Conservation (phyloP, 2,888 invertebrate species). For the Junonia oenone region DNA sequence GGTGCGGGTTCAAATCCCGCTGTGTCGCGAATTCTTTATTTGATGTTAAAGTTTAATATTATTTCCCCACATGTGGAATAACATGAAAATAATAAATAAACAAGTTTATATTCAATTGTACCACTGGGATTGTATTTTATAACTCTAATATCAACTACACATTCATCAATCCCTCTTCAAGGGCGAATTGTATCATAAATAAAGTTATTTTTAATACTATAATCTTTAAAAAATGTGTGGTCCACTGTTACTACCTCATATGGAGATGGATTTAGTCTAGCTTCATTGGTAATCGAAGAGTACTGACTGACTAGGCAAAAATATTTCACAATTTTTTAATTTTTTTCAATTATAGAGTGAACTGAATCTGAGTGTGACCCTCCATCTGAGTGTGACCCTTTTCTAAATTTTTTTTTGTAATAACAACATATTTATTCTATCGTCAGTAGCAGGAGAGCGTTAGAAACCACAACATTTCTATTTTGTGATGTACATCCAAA, state of each 20-base stretch:
- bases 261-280: slow-evolving; percentile 20
- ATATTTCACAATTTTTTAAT: slow-evolving; percentile 17
- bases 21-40: no score
- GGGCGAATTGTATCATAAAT: slow-evolving; percentile 13
- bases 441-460: slow-evolving; percentile 29
- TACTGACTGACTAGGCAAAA: slow-evolving; percentile 11
- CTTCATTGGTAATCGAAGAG: slow-evolving; percentile 19
- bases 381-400: slow-evolving; percentile 30
- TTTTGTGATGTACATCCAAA: slow-evolving; percentile 14
- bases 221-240: slow-evolving; percentile 20
- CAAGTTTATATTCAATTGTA: slow-evolving; percentile 12
- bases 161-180: slow-evolving; percentile 5
- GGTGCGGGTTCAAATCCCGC: no score
- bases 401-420: slow-evolving; percentile 27
- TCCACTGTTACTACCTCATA: slow-evolving; percentile 6
- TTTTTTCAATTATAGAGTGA: slow-evolving; percentile 26
- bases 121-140: slow-evolving; percentile 22
- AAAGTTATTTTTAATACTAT: slow-evolving; percentile 12
- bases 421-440: slow-evolving; percentile 25
- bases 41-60: no score
- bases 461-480: slow-evolving; percentile 26
- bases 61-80: no score
- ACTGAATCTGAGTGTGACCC: no score
- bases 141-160: slow-evolving; percentile 20
- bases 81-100: no score